phyloP scores from a whole-genome alignment of 2,888 invertebrate species.

The Stegana nigrithorax region DNA sequence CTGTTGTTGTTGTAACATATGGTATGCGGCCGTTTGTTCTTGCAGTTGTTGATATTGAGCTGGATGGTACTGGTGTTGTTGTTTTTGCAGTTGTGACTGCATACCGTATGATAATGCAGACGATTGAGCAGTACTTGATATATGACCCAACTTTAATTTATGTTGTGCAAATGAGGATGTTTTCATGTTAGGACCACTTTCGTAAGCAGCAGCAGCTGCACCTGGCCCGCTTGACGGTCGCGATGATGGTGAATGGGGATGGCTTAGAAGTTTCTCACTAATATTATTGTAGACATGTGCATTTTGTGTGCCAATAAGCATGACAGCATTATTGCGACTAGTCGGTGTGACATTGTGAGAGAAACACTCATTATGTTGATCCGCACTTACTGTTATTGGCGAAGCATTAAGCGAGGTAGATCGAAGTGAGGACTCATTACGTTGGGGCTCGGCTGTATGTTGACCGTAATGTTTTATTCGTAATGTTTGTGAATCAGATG shows the following conservation, averaged over 20 bases:
- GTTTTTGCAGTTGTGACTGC: conserved; percentile 26
- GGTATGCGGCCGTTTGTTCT: conserved; percentile 52
- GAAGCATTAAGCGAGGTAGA: conserved; percentile 62
- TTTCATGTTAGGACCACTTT: conserved; percentile 50
- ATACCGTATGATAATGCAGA: conserved; percentile 30
- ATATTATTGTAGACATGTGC: conserved; percentile 57
- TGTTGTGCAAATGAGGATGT: conserved; percentile 67
- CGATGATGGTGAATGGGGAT: conserved; percentile 42
- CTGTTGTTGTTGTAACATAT: conserved; percentile 56
- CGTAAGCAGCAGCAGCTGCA: conserved; percentile 40
- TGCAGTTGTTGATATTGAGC: conserved; percentile 51
- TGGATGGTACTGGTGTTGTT: conserved; percentile 46
- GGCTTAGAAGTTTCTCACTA: conserved; percentile 43
- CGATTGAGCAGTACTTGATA: conserved; percentile 37
- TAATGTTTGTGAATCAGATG: too few relatives aligned
- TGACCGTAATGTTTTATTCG: conserved; percentile 51
- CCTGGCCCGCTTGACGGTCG: conserved; percentile 54
- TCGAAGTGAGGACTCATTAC: conserved; percentile 54
- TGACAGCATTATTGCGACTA: conserved; percentile 46
- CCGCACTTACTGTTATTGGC: conserved; percentile 46
- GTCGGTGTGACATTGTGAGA: conserved; percentile 55
- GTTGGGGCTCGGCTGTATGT: conserved; percentile 35
- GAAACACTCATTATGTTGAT: too few relatives aligned
- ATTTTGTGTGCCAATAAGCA: conserved; percentile 15
- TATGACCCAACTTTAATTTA: conserved; percentile 65